Evolutionary conservation across 2,888 invertebrate genomes (phyloP).

Genomic region (Aphrophora alni): DNA sequence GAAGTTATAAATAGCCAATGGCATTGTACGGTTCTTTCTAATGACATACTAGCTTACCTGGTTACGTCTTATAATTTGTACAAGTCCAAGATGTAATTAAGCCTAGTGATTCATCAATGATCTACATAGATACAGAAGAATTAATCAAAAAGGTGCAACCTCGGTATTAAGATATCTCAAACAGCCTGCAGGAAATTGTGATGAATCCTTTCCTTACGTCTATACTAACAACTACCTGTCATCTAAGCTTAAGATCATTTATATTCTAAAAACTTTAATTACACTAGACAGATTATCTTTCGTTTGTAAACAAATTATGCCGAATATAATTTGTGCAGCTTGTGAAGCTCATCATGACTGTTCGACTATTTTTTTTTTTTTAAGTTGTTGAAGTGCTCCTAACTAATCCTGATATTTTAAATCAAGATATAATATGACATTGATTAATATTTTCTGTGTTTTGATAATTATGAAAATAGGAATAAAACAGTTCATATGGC

Average conservation of each 20-base stretch:
- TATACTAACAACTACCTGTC: background rate
- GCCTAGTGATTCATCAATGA: background rate
- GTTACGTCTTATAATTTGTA: background rate
- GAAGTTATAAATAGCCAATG: background rate
- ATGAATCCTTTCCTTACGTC: background rate
- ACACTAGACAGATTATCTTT: background rate
- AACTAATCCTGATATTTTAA: no score
- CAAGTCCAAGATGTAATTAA: background rate
- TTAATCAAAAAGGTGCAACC: conserved; percentile 2
- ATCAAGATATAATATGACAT: no score
- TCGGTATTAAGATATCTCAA: background rate
- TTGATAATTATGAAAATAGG: no score
- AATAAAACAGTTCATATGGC: no score
- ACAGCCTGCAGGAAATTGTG: background rate
- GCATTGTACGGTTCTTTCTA: background rate
- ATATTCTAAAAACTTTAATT: background rate
- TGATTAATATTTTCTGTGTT: no score
- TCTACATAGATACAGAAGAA: background rate
- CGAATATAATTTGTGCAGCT: background rate
- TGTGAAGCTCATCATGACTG: no score
- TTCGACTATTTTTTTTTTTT: no score
- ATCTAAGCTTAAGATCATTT: background rate
- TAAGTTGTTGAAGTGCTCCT: no score
- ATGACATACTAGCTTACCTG: background rate
- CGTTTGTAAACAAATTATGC: background rate